phyloP scores from a whole-genome alignment of 2,113 vertebrate species.

The Cnemophilus loriae region DNA sequence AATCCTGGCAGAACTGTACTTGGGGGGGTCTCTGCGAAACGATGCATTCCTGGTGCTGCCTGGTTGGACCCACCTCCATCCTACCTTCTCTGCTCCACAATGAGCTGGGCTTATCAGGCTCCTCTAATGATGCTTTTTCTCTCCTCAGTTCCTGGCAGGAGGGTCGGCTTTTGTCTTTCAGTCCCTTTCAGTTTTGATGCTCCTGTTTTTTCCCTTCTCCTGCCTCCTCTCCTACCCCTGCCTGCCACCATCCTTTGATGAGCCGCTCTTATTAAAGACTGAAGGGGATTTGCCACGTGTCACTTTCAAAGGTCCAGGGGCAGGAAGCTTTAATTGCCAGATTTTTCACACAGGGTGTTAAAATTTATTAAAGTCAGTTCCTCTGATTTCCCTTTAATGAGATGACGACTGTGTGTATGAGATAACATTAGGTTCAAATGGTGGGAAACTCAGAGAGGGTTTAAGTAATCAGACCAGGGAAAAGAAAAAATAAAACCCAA shows the following conservation, averaged over 20 bases:
- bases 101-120: not conserved
- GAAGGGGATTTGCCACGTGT: conserved; percentile 68
- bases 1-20: not conserved
- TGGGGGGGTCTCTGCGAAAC: not conserved
- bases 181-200: not conserved
- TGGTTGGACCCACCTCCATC: not conserved
- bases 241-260: conserved; percentile 10
- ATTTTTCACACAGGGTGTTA: conserved; percentile 78
- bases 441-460: conserved; percentile 72
- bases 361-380: conserved; percentile 88
- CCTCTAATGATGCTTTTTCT: not conserved
- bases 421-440: conserved; percentile 81
- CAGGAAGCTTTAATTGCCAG: conserved; percentile 78
- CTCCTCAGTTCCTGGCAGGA: not conserved
- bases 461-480: conserved; percentile 81
- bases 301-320: conserved; percentile 55
- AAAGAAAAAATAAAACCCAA: not conserved
- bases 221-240: not conserved
- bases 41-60: not conserved
- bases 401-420: conserved; percentile 77
- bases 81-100: not conserved
- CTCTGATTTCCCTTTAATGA: conserved; percentile 94
- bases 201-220: not conserved
- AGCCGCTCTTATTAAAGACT: not conserved
- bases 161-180: not conserved